phyloP scores from a whole-genome alignment of 2,797 vertebrate genomes.

The Momotus momota region DNA sequence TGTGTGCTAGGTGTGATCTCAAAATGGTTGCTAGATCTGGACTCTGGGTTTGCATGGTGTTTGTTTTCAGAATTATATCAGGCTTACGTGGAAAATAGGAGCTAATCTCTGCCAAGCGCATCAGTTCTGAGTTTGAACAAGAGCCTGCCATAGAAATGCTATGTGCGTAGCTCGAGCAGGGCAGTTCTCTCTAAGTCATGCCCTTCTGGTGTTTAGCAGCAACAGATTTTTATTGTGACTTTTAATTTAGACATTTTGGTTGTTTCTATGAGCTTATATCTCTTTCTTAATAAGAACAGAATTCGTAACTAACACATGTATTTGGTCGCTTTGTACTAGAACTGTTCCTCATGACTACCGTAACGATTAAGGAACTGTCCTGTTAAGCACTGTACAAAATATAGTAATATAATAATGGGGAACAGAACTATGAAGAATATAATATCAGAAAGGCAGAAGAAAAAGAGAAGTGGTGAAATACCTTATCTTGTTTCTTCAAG shows the following conservation, averaged over 20 bases:
- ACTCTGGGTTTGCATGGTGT: neutral
- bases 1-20: neutral
- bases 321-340: neutral
- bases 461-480: neutral
- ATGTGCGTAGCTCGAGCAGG: neutral
- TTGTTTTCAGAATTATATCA: neutral
- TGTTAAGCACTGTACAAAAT: neutral
- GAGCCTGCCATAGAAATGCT: neutral
- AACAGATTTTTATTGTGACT: neutral
- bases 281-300: neutral
- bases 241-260: neutral
- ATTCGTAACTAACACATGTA: neutral
- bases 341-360: neutral
- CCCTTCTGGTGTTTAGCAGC: neutral
- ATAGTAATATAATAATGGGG: neutral
- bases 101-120: neutral
- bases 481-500: neutral
- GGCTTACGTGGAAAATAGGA: neutral
- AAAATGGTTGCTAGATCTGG: neutral
- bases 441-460: neutral
- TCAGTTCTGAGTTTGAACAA: neutral
- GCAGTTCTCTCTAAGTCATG: neutral
- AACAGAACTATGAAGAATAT: neutral
- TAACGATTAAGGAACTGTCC: neutral
- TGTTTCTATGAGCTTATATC: neutral